These are phyloP conservation scores for Hydropotes inermis DNA, from an alignment of 2,113 vertebrate species.

Conservation along the genomic window DNA sequence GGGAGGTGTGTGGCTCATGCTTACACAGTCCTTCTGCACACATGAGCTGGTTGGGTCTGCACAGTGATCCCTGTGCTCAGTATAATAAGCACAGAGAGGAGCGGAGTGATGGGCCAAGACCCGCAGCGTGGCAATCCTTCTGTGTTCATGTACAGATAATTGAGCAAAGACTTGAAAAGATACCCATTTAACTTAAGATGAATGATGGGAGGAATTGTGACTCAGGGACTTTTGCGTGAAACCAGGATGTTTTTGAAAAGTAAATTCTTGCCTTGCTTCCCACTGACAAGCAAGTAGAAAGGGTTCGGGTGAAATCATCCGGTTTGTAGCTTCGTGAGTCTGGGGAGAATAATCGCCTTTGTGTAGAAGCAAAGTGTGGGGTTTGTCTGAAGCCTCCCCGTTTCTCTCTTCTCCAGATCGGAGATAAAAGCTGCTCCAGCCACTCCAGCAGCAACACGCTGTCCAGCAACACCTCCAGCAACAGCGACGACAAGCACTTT, in stretches of 20 bases:
- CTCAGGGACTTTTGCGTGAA: not conserved
- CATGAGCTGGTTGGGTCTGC: fast-evolving
- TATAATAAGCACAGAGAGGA: not conserved
- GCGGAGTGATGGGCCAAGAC: not conserved
- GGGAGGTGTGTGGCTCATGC: fast-evolving
- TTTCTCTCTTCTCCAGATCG: conserved; percentile 80
- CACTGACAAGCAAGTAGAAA: fast-evolving
- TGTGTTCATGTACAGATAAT: not conserved
- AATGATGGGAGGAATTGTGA: not conserved
- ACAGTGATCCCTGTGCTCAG: fast-evolving
- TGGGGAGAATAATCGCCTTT: not conserved
- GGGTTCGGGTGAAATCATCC: fast-evolving
- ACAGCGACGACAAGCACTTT: conserved; percentile 95
- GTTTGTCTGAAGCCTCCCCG: not conserved
- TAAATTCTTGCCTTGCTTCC: not conserved
- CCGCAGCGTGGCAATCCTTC: not conserved
- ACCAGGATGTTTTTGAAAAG: not conserved
- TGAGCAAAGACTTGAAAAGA: not conserved
- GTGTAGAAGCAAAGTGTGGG: fast-evolving
- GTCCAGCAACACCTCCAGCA: conserved; percentile 91
- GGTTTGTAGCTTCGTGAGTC: not conserved
- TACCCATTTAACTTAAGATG: not conserved
- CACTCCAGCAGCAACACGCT: conserved; percentile 94
- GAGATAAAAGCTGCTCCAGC: conserved; percentile 93
- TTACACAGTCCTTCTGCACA: fast-evolving